These are phyloP conservation scores for Macrophya annulata DNA, from an alignment of 2,888 invertebrate species.

Conservation along the genomic window DNA sequence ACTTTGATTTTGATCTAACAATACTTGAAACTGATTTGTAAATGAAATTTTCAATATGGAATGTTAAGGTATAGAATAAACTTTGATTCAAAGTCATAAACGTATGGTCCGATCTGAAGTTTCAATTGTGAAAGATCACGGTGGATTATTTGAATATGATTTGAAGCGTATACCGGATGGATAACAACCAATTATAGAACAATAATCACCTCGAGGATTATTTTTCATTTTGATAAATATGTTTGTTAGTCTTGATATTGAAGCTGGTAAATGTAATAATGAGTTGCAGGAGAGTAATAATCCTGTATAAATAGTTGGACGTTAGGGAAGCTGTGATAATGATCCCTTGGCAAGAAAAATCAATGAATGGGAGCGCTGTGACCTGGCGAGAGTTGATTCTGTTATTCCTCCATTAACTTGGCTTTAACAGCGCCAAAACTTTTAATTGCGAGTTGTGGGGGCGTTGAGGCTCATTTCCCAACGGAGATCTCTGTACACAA, in stretches of 20 bases:
- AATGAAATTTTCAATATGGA: not conserved
- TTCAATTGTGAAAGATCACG: not conserved
- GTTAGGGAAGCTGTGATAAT: constrained; percentile 35
- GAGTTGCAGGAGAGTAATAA: constrained; percentile 62
- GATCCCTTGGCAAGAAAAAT: constrained; percentile 39
- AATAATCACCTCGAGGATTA: not conserved
- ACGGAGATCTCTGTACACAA: constrained; percentile 50
- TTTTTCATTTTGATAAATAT: not conserved
- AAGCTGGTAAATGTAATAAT: constrained; percentile 61
- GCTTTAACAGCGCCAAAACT: constrained; percentile 76
- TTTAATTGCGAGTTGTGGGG: constrained; percentile 78
- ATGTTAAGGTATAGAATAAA: not conserved
- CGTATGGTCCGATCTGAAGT: not conserved
- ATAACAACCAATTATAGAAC: not conserved
- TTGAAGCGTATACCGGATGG: not conserved
- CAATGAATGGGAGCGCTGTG: constrained; percentile 50
- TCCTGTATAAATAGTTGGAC: constrained; percentile 58
- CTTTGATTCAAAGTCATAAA: not conserved
- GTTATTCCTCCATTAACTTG: constrained; percentile 78
- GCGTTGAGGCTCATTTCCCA: constrained; percentile 72
- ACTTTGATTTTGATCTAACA: not conserved
- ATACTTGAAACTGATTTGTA: no score
- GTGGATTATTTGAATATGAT: not conserved
- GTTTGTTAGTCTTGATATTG: constrained; percentile 37
- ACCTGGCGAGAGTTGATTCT: constrained; percentile 70